Evolutionary conservation across 2,113 vertebrate species (phyloP), one percentile per base, ranked within the genome.

Genomic region (crab-eating macaque (Macaca fascicularis)): DNA sequence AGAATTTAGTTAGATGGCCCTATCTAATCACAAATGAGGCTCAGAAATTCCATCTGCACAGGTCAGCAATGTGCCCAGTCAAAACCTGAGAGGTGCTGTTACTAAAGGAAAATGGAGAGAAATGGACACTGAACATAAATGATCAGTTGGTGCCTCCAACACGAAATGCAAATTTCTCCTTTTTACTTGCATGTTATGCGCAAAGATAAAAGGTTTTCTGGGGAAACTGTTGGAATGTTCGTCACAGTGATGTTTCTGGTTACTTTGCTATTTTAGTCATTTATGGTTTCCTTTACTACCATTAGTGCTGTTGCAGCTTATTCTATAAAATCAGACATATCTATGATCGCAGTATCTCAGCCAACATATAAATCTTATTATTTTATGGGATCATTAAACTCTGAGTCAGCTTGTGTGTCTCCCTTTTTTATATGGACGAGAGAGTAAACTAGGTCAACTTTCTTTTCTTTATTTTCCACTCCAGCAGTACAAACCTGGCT

Each of bases 381-480:
- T 89, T 93, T 96, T 79, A 89, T 89, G n/a, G 9, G 19, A 48
- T 23, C 40, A 69, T 27, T 92, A 67, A 84, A 74, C 32, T 72
- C 74, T 93, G 10, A 25, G 67, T 90, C 23, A 78, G 27, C 14
- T 93, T 92, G 11, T 48, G 7, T 93, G 12, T 50, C 45, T 90
- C 9, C 61, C 35, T 82, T 94, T 92, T 88, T 78, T 72, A 64
- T 78, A 52, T 9, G 48, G 38, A 43, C 35, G 30, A 32, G 27
- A 85, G 74, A 89, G 23, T 59, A 94, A 84, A 88, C 88, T 69
- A 96, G 93, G 45, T 88, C 55, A 96, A 61, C 25, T 30, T 90
- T 67, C 86, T 94, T 72, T 87, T 90, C 48, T 72, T n/a, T 78
- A 85, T 95, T 96, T 95, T 93, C 74, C 12, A 96, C 50, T 93